Conservation (phyloP, 2,113 vertebrate genomes). For the Tauraco erythrolophus region DNA sequence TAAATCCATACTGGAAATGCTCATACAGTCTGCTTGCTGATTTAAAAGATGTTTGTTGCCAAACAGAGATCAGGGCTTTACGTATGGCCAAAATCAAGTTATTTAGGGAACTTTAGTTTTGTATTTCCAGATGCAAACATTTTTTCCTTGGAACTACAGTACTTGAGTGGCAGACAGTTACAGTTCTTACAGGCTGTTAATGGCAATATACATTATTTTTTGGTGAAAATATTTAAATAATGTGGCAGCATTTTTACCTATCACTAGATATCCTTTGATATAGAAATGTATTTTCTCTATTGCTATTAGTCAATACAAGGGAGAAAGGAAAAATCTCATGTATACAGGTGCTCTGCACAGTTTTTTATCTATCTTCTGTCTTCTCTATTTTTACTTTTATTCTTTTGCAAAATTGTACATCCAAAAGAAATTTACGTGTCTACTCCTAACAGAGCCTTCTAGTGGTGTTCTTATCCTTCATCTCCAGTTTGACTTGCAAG, state of each 20-base stretch:
- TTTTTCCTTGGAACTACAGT: neutral
- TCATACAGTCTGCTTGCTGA: neutral
- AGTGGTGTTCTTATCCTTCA: neutral
- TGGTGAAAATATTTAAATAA: neutral
- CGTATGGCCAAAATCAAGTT: neutral
- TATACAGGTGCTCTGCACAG: neutral
- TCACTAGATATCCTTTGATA: neutral
- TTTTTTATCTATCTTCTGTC: neutral
- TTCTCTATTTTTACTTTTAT: neutral
- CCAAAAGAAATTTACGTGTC: neutral
- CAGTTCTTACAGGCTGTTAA: neutral
- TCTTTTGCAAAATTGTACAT: neutral
- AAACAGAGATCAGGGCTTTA: neutral
- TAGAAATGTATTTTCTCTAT: neutral
- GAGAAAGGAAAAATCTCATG: neutral
- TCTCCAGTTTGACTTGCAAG: neutral
- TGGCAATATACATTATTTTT: neutral
- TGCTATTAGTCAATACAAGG: neutral
- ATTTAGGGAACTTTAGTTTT: neutral
- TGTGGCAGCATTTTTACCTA: neutral
- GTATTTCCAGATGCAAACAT: neutral
- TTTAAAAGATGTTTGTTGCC: neutral
- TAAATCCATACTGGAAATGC: neutral
- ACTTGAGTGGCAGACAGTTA: neutral
- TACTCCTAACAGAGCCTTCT: neutral